phyloP scores from a whole-genome alignment of 2,888 invertebrate genomes.

The Phasia obesa region DNA sequence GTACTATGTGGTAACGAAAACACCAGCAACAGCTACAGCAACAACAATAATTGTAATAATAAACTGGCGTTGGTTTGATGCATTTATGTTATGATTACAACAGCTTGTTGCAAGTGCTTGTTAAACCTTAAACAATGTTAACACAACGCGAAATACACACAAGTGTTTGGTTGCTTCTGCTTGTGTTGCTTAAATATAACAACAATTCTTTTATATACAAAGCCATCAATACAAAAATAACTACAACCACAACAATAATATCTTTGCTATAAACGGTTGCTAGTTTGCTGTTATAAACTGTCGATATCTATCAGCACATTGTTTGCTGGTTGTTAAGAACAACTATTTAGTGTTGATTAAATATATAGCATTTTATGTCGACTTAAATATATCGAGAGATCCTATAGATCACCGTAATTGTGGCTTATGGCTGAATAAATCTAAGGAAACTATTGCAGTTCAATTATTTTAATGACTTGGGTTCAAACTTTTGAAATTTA shows the following conservation, averaged over 20 bases:
- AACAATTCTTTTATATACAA: neutral
- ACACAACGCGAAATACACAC: constrained; percentile 62
- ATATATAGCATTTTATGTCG: neutral
- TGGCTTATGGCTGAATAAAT: too few relatives aligned
- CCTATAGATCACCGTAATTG: too few relatives aligned
- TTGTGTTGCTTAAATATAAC: constrained; percentile 14
- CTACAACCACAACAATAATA: too few relatives aligned
- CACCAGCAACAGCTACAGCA: constrained; percentile 12
- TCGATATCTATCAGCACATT: constrained; percentile 61
- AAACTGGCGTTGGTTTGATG: constrained; percentile 66
- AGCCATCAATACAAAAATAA: constrained; percentile 6
- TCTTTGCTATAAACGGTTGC: constrained; percentile 51
- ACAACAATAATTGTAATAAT: constrained; percentile 48
- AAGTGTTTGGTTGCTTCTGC: constrained; percentile 22
- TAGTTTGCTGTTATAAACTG: constrained; percentile 48
- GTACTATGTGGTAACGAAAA: constrained; percentile 45
- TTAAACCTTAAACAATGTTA: constrained; percentile 69
- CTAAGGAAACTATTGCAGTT: too few relatives aligned
- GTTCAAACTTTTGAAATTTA: too few relatives aligned
- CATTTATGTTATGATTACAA: constrained; percentile 67
- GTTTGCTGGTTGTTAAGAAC: constrained; percentile 1
- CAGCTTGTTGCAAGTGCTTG: constrained; percentile 65
- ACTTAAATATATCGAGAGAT: neutral
- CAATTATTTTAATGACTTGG: too few relatives aligned
- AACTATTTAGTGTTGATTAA: constrained; percentile 34